These are phyloP conservation scores for Eudorcas thomsonii DNA, from an alignment of 2,113 vertebrate species.

Conservation along the genomic window DNA sequence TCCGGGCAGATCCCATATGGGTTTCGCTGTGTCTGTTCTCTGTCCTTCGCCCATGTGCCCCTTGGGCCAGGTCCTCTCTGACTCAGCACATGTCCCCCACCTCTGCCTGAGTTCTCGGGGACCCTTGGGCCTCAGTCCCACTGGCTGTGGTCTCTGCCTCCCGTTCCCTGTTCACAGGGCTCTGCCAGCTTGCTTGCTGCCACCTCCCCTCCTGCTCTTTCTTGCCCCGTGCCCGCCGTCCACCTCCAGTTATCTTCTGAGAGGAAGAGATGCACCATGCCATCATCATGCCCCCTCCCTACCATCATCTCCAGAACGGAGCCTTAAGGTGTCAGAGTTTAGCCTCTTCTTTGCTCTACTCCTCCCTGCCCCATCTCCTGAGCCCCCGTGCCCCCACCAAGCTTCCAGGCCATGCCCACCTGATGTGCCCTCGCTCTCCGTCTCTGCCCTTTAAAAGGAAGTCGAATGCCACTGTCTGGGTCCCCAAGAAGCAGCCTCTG, in stretches of 20 bases:
- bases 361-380: not conserved
- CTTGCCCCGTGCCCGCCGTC: not conserved
- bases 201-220: not conserved
- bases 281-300: fast-evolving
- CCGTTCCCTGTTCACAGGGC: not conserved
- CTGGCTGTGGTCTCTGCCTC: not conserved
- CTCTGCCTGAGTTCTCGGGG: not conserved
- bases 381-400: fast-evolving
- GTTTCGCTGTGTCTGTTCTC: not conserved
- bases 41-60: not conserved
- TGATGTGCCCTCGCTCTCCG: fast-evolving
- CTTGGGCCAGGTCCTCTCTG: not conserved
- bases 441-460: not conserved
- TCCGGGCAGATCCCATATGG: not conserved
- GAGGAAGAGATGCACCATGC: not conserved
- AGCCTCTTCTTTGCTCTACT: not conserved
- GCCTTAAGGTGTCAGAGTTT: not conserved
- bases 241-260: not conserved
- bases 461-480: fast-evolving
- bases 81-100: fast-evolving
- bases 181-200: not conserved
- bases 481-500: not conserved
- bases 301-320: not conserved
- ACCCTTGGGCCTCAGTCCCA: fast-evolving
- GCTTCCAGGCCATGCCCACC: not conserved